Evolutionary conservation across 2,888 invertebrate genomes (phyloP).

Genomic region (Hydrotaea diabolus): DNA sequence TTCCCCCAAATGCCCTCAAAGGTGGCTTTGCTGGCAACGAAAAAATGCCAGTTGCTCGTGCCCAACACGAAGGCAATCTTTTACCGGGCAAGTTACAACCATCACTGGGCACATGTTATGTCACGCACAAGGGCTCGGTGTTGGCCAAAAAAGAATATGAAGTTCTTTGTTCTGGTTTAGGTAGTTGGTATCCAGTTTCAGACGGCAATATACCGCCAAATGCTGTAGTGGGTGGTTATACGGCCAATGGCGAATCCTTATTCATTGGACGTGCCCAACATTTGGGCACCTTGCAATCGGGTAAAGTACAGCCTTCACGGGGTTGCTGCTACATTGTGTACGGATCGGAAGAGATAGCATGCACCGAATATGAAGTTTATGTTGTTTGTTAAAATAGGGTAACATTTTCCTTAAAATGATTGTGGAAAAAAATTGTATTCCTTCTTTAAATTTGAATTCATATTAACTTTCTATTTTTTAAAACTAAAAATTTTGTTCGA

Average conservation of each 20-base stretch:
- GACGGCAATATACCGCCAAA: slow-evolving; percentile 86
- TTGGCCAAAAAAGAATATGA: slow-evolving; percentile 87
- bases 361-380: background rate
- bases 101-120: slow-evolving; percentile 86
- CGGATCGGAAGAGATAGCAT: slow-evolving; percentile 83
- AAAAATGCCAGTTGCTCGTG: slow-evolving; percentile 85
- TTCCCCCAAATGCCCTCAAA: slow-evolving; percentile 87
- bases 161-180: slow-evolving; percentile 83
- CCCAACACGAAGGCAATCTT: slow-evolving; percentile 86
- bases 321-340: slow-evolving; percentile 91
- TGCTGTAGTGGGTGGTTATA: slow-evolving; percentile 86
- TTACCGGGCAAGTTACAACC: slow-evolving; percentile 88
- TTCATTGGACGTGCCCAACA: slow-evolving; percentile 89
- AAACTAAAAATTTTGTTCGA: too few species aligned
- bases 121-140: slow-evolving; percentile 89
- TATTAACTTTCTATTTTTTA: too few species aligned
- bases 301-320: slow-evolving; percentile 92
- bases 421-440: too few species aligned
- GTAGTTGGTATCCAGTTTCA: slow-evolving; percentile 85
- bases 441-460: too few species aligned
- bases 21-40: slow-evolving; percentile 84
- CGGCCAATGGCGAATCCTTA: slow-evolving; percentile 90
- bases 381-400: background rate
- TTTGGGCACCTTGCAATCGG: slow-evolving; percentile 88
- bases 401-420: too few species aligned